Base-by-base conservation (phyloP, 2,113 vertebrate genomes). In the Podarcis raffonei region DNA sequence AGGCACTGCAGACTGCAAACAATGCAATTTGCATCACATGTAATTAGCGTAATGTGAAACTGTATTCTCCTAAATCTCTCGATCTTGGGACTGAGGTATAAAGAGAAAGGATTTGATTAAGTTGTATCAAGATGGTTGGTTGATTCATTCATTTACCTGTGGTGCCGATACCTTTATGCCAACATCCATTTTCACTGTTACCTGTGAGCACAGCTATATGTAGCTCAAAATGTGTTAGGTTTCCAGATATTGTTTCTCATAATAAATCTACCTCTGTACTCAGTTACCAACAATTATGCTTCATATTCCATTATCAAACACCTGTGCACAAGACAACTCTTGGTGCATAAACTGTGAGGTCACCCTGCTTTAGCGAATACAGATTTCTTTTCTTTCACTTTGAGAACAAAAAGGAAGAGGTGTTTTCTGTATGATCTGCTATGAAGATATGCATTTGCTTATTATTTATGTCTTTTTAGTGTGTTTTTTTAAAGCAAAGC, bases 401-500 rank as follows among this genome's bases (percentile, higher is more conserved):
- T 74, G 53, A 83, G 65, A 80, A 48, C 15, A 22, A 37, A 20
- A 27, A 62, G 1, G 35, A 25, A 32, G 77, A 62, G 42, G 35
- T 6, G 30, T 7, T 90, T 92, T 95, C 87, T 91, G 78, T 69
- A 94, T 89, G 90, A 91, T 0, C 32, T 25, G 0, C 69, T 37
- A 71, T 88, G 91, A 48, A 66, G 78, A 5, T 86, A 90, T 81
- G 87, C 91, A 91, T 86, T 87, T 93, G 92, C 87, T 93, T 88
- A 89, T 77, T 94, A 90, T 89, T 85, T 89, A 94, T 92, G 90
- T 20, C 30, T 68, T 66, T 6, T 57, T 82, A 32, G 8, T 81
- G 7, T 42, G 42, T 42, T 0, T 42, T 57, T 88, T 89, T 80
- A 87, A 80, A 91, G 81, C 87, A 87, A 94, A 90, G 78, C 87